phyloP scores from a whole-genome alignment of 2,888 invertebrate species.

The Drosophila tanythrix region DNA sequence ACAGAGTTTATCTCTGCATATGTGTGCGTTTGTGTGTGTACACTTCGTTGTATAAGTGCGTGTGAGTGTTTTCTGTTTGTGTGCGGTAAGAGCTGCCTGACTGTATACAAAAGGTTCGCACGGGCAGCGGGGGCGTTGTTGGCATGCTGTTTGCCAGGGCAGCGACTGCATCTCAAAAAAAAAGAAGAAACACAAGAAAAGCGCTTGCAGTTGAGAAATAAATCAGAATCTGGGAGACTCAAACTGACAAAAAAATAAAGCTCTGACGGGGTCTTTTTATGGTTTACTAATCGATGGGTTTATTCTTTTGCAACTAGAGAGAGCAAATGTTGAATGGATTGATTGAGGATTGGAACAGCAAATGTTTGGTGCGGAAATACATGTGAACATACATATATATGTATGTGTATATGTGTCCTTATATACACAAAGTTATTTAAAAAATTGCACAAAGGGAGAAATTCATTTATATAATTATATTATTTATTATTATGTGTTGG shows the following conservation, averaged over 20 bases:
- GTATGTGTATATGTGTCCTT: background rate
- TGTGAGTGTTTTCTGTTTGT: slow-evolving; percentile 8
- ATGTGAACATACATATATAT: slow-evolving; percentile 2
- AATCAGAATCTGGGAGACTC: slow-evolving; percentile 6
- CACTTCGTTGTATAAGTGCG: background rate
- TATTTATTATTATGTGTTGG: background rate
- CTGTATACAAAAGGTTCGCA: slow-evolving; percentile 30
- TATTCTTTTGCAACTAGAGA: slow-evolving; percentile 27
- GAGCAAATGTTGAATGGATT: slow-evolving; percentile 40
- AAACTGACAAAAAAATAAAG: slow-evolving; percentile 2
- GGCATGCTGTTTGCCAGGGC: slow-evolving; percentile 36
- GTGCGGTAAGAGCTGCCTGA: slow-evolving; percentile 34
- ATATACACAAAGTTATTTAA: background rate
- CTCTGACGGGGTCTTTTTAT: slow-evolving; percentile 10
- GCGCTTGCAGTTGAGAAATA: slow-evolving; percentile 5
- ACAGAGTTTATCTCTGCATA: slow-evolving; percentile 9
- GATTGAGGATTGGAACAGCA: slow-evolving; percentile 15
- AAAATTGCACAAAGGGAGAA: background rate
- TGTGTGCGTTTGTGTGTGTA: slow-evolving; percentile 7
- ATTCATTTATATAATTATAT: background rate
- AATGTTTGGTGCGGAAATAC: slow-evolving; percentile 3
- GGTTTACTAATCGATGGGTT: slow-evolving; percentile 43
- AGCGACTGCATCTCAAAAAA: slow-evolving; percentile 29
- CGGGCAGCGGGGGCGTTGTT: slow-evolving; percentile 44
- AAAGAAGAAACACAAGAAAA: slow-evolving; percentile 2